phyloP scores from a whole-genome alignment of 2,888 invertebrate genomes.

The Cryptosula pallasiana region DNA sequence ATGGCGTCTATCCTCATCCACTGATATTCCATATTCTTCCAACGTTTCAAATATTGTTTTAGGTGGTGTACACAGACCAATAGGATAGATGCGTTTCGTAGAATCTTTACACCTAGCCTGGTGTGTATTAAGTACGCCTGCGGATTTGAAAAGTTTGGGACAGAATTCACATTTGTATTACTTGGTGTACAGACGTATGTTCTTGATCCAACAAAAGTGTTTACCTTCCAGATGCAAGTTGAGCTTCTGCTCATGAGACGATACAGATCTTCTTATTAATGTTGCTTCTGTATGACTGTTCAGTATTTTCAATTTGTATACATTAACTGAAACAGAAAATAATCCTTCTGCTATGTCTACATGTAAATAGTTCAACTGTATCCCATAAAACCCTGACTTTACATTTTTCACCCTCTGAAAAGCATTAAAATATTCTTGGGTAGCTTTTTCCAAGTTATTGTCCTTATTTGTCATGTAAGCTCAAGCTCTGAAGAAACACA shows the following conservation, averaged over 20 bases:
- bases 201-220: slow-evolving; percentile 18
- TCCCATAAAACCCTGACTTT: no score
- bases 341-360: no score
- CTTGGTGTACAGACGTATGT: slow-evolving; percentile 1
- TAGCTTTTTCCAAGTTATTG: neutral
- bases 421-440: neutral
- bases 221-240: neutral
- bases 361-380: no score
- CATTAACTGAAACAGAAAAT: slow-evolving; percentile 10
- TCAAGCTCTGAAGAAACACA: neutral
- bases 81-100: neutral
- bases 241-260: neutral
- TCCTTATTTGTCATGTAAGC: neutral
- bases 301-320: neutral
- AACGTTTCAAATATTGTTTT: slow-evolving; percentile 6
- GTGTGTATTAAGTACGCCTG: neutral
- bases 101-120: neutral
- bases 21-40: neutral
- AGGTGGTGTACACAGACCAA: neutral
- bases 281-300: neutral
- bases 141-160: neutral
- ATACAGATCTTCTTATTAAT: neutral
- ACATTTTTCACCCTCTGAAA: no score
- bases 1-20: neutral
- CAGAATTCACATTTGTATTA: slow-evolving; percentile 6